Conservation (phyloP, 2,888 invertebrate species). For the Andrena flavipes region DNA sequence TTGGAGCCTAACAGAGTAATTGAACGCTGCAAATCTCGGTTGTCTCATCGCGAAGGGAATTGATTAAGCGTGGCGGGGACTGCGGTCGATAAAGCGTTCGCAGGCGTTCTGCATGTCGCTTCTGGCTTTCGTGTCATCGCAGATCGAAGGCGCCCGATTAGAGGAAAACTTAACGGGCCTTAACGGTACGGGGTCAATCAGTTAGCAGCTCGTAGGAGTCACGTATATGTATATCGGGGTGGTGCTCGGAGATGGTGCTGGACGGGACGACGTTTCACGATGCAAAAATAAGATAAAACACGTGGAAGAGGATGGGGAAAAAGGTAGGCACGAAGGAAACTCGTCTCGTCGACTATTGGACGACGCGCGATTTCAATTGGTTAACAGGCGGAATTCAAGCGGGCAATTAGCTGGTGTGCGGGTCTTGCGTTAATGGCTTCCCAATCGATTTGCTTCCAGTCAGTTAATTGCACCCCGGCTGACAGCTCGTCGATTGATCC, state of each 20-base stretch:
- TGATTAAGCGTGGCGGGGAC: not conserved
- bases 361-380: conserved; percentile 56
- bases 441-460: conserved; percentile 72
- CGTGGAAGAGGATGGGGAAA: conserved; percentile 1
- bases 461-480: conserved; percentile 65
- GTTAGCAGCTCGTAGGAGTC: conserved; percentile 66
- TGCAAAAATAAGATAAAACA: conserved; percentile 36
- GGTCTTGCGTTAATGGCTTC: conserved; percentile 70
- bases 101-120: conserved; percentile 25
- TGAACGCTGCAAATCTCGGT: not conserved
- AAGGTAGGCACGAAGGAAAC: conserved; percentile 24
- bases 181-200: conserved; percentile 71
- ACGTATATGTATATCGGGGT: conserved; percentile 60
- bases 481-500: conserved; percentile 61
- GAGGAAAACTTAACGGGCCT: conserved; percentile 65
- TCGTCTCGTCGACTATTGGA: conserved; percentile 50
- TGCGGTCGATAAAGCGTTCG: not conserved
- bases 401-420: conserved; percentile 61
- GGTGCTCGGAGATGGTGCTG: conserved; percentile 72
- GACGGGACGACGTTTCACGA: conserved; percentile 58
- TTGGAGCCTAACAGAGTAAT: not conserved
- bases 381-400: conserved; percentile 51
- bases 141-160: conserved; percentile 61
- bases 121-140: conserved; percentile 41
- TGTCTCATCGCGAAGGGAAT: not conserved